These are phyloP conservation scores for Rhagophthalmus giganteus DNA, from an alignment of 2,888 invertebrate genomes.

Conservation along the genomic window DNA sequence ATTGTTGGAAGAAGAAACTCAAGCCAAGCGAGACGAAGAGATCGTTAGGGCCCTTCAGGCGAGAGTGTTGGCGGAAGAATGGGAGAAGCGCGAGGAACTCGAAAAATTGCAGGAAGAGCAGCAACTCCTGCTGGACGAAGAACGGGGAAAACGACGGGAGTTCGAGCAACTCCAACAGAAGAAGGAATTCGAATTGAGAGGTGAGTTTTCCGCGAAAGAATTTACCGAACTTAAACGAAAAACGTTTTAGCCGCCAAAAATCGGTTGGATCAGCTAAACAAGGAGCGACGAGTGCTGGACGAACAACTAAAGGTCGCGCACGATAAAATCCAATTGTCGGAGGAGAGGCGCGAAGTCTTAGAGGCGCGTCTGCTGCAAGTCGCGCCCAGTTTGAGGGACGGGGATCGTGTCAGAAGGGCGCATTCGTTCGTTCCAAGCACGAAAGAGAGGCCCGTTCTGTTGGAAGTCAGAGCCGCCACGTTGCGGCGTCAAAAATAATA, in stretches of 20 bases:
- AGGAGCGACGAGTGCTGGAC: conserved; percentile 70
- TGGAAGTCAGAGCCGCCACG: conserved; percentile 52
- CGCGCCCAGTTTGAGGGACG: conserved; percentile 60
- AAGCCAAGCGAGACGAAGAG: conserved; percentile 83
- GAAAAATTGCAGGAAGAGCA: conserved; percentile 81
- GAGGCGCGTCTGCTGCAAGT: conserved; percentile 62
- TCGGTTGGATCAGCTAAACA: conserved; percentile 70
- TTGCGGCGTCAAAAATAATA: conserved; percentile 39
- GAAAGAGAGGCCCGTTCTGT: conserved; percentile 56
- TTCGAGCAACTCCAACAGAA: conserved; percentile 73
- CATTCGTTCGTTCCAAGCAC: conserved; percentile 73
- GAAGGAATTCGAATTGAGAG: conserved; percentile 70
- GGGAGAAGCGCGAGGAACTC: conserved; percentile 79
- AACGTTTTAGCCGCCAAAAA: conserved; percentile 67
- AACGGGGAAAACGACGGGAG: conserved; percentile 72
- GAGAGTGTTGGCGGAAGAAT: conserved; percentile 78
- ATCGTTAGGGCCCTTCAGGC: conserved; percentile 72
- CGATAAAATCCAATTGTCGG: conserved; percentile 69
- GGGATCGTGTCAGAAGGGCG: conserved; percentile 66
- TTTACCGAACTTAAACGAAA: background rate
- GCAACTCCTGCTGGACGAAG: conserved; percentile 69
- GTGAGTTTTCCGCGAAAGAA: conserved; percentile 51
- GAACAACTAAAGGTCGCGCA: conserved; percentile 69
- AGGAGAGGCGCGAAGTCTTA: conserved; percentile 63
- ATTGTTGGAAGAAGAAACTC: conserved; percentile 77